Base-by-base conservation (phyloP, 2,888 invertebrate species). In the Unio pictorum region DNA sequence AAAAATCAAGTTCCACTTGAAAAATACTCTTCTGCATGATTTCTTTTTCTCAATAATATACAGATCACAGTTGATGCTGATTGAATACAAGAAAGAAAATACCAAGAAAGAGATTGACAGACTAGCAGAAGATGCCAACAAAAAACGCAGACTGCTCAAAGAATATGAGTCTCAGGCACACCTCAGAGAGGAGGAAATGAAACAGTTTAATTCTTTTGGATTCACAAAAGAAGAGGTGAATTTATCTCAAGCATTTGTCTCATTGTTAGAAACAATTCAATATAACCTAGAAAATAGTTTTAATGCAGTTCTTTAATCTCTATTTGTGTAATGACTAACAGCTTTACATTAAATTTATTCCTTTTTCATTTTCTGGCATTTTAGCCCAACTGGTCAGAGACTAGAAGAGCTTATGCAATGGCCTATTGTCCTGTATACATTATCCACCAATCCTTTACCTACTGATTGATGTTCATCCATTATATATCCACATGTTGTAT, bases 11-110 rank as follows among this genome's bases (percentile, higher is more conserved):
- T 34, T 7, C 6, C 8, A 5, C 7, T 34, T 56, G n/a, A 18
- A 17, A 23, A 57, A 23, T 28, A 17, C 56, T 64, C 18, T 45
- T 55, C 34, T 34, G 45, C 45, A 45, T 45, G 26, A 23, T 64
- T 55, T 28, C 65, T 61, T 45, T 45, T 11, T 45, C 45, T 45
- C 45, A 45, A 45, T 45, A 23, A 6, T 28, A 57, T 66, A 8
- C 75, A 88, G 88, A 71, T 87, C 87, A 0, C 85, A 87, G 72
- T 74, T 89, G 68, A 86, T 88, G 87, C 71, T 87, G 71, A 76
- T 86, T 7, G 89, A 89, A 71, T 88, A 88, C 71, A 88, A 88
- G 69, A 71, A 85, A 59, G 86, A 87, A 63, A 87, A 84, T n/a
- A 83, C 84, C 18, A 70, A 75, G 60, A 86, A 86, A 67, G 88